Percentiles rank a stretch among this genome's conserved stretches.
Evolutionary conservation across 1,140 invertebrate species (phyloP).

Genomic region (Acromyrmex heyeri): DNA sequence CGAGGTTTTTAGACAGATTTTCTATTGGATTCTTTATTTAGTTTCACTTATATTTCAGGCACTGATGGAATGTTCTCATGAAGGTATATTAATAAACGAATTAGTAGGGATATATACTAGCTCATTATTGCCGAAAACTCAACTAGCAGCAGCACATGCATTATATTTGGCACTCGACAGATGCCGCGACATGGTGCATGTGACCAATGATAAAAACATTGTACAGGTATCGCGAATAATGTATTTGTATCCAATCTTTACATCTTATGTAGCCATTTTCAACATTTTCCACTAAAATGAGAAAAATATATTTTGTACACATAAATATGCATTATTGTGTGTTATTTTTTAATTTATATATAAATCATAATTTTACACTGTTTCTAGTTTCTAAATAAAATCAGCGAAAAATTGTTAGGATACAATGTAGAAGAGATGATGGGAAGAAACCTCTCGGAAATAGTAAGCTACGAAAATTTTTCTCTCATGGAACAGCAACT

Average conservation of each 20-base stretch:
- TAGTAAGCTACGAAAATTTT: constrained; percentile 88
- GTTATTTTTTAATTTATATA: constrained; percentile 23
- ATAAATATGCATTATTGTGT: constrained; percentile 7
- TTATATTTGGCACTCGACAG: constrained; percentile 94
- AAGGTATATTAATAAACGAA: constrained; percentile 91
- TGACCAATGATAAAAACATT: constrained; percentile 94
- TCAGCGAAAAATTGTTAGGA: constrained; percentile 92
- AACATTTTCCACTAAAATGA: constrained; percentile 18
- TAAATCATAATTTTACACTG: constrained; percentile 43
- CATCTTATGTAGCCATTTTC: neutral
- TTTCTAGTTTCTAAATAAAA: constrained; percentile 92
- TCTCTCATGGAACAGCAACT: constrained; percentile 89
- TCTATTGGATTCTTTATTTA: constrained; percentile 1
- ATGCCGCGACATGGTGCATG: constrained; percentile 94
- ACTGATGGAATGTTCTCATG: constrained; percentile 88
- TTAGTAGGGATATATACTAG: constrained; percentile 88
- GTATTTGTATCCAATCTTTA: neutral
- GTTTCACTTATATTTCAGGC: constrained; percentile 76
- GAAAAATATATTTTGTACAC: neutral
- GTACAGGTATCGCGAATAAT: constrained; percentile 89
- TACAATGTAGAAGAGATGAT: constrained; percentile 92
- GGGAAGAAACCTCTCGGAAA: constrained; percentile 90
- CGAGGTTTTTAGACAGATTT: neutral
- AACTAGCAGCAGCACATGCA: constrained; percentile 90
- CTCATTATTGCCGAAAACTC: constrained; percentile 87